These are phyloP conservation scores for Cottus gobio DNA, from an alignment of 2,113 vertebrate genomes.

Conservation along the genomic window DNA sequence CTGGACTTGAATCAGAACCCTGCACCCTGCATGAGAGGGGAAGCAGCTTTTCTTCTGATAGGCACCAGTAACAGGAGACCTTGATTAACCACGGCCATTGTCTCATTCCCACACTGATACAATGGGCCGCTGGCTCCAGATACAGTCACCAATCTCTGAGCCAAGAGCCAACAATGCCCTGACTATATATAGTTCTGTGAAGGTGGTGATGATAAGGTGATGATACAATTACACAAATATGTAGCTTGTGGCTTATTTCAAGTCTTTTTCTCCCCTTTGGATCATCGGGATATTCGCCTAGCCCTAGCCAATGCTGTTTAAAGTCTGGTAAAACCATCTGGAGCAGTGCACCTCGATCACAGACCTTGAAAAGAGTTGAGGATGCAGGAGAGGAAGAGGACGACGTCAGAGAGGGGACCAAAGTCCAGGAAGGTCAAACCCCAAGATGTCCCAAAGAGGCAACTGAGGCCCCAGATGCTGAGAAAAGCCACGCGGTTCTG, in stretches of 20 bases:
- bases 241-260: not conserved
- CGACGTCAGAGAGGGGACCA: slow-evolving; percentile 57
- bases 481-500: slow-evolving; percentile 74
- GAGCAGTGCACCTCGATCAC: not conserved
- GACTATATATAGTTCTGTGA: slow-evolving; percentile 9
- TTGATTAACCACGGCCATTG: slow-evolving; percentile 44
- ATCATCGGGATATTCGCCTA: not conserved
- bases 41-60: slow-evolving; percentile 52
- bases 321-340: not conserved
- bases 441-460: slow-evolving; percentile 82
- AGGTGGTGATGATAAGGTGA: not conserved
- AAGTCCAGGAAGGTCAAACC: slow-evolving; percentile 74
- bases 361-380: slow-evolving; percentile 84
- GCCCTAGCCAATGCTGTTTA: too few species aligned
- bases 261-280: not conserved
- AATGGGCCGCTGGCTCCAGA: slow-evolving; percentile 43
- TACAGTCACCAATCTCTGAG: slow-evolving; percentile 28
- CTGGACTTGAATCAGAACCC: slow-evolving; percentile 33
- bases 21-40: slow-evolving; percentile 7
- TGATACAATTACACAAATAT: not conserved
- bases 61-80: slow-evolving; percentile 13
- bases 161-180: slow-evolving; percentile 32
- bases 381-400: slow-evolving; percentile 78
- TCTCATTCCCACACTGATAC: slow-evolving; percentile 65
- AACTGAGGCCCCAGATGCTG: slow-evolving; percentile 85